Conservation (phyloP, 2,888 invertebrate species). For the Epistrophe grossulariae region DNA sequence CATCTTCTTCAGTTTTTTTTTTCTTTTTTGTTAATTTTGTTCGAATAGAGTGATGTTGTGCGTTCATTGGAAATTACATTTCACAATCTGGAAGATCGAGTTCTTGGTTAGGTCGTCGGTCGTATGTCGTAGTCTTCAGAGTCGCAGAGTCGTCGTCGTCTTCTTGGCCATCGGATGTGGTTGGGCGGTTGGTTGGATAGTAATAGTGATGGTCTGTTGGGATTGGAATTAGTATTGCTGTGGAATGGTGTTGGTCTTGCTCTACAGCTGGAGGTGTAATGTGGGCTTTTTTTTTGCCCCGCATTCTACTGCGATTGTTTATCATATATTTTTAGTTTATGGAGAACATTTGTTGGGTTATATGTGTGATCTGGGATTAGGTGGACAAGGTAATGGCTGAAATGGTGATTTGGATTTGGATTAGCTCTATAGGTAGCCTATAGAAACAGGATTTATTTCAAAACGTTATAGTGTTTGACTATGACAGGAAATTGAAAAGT, state of each 20-base stretch:
- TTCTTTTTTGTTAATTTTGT: background rate
- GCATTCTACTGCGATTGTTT: constrained; percentile 44
- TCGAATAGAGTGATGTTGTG: constrained; percentile 24
- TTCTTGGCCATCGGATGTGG: constrained; percentile 60
- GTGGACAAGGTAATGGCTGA: constrained; percentile 60
- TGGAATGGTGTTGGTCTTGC: constrained; percentile 24
- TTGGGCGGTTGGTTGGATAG: constrained; percentile 60
- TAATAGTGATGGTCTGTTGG: background rate
- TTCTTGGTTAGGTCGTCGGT: constrained; percentile 48
- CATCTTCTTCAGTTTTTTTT: constrained; percentile 7
- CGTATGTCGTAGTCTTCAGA: constrained; percentile 33
- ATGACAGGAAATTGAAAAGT: constrained; percentile 33
- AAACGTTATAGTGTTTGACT: constrained; percentile 6
- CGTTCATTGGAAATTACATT: constrained; percentile 67
- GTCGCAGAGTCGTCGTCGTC: background rate
- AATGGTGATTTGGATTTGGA: constrained; percentile 34
- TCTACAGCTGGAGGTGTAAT: constrained; percentile 73
- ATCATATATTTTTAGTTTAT: constrained; percentile 59
- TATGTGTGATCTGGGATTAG: constrained; percentile 48
- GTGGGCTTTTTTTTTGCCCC: constrained; percentile 52
- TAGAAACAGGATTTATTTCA: constrained; percentile 27
- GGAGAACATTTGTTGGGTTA: constrained; percentile 34
- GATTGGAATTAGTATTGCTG: constrained; percentile 1
- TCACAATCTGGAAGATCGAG: constrained; percentile 71
- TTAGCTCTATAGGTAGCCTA: background rate